Conservation (phyloP, 2,888 invertebrate species). For the Serripes groenlandicus region DNA sequence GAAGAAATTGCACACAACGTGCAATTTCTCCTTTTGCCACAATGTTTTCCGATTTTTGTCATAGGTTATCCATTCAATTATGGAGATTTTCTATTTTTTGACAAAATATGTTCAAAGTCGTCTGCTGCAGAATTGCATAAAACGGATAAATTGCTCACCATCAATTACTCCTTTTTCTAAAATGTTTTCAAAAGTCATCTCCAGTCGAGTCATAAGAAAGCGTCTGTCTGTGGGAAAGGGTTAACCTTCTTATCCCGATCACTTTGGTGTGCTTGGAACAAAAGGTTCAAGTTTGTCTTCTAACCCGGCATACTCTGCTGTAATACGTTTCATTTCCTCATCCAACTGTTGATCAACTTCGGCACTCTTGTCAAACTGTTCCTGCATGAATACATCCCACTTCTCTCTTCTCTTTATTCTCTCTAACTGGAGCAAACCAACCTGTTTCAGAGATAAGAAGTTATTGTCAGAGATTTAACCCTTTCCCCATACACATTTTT, state of each 20-base stretch:
- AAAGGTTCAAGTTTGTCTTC: slow-evolving; percentile 38
- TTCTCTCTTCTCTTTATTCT: slow-evolving; percentile 61
- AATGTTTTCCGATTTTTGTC: too few species aligned
- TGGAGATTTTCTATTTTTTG: too few species aligned
- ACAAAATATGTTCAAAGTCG: too few species aligned
- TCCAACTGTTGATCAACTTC: slow-evolving; percentile 70
- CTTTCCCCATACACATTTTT: too few species aligned
- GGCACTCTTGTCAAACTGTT: slow-evolving; percentile 73
- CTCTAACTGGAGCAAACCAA: slow-evolving; percentile 61
- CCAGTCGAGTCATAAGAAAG: not conserved
- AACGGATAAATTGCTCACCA: not conserved
- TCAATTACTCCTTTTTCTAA: not conserved
- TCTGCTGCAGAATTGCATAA: too few species aligned
- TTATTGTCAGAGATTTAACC: not conserved
- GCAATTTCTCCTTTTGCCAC: too few species aligned
- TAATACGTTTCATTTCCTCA: slow-evolving; percentile 63
- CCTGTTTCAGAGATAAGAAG: slow-evolving; percentile 37
- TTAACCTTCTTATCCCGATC: not conserved
- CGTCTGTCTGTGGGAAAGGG: not conserved
- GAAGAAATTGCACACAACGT: too few species aligned
- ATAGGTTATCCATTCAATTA: too few species aligned
- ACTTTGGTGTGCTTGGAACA: slow-evolving; percentile 14
- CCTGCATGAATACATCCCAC: slow-evolving; percentile 73
- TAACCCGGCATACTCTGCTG: slow-evolving; percentile 67
- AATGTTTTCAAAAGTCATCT: not conserved